Base-by-base conservation (phyloP, 2,113 vertebrate species). In the Dolichotis patagonum region DNA sequence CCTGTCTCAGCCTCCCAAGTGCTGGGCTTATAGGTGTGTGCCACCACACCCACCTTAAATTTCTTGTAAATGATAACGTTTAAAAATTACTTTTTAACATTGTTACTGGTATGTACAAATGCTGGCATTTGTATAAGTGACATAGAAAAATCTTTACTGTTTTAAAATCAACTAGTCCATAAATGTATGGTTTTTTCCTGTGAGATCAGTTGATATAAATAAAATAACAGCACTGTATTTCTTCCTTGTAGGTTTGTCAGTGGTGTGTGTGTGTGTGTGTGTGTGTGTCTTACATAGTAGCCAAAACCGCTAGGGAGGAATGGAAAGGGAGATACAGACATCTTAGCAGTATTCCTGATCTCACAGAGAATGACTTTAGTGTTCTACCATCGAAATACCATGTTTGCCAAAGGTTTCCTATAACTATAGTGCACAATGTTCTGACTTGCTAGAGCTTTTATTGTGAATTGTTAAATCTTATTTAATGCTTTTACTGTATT, bases 401-500 rank as follows among this genome's bases (percentile, higher is more conserved):
- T 77, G 12, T 54, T 93, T 83, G 38, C 32, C 73, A 4, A 62
- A 84, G 52, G 26, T 41, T 97, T 89, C 69, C 73, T 73, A 38
- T 43, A 58, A 41, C 7, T 85, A 52, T 41, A 41, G 38, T 83
- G 20, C 43, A 86, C 35, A 43, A 75, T 85, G 16, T 82, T 96
- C 32, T 88, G 65, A 17, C 28, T 41, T 78, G 69, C 32, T 49
- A 60, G 41, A 54, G 77, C 78, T 96, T 91, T 82, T 58, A 43
- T 93, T 26, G 78, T 58, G 46, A 83, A 80, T 80, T 85, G 30
- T 88, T 93, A 28, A 93, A 86, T 89, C 41, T 90, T 87, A 78
- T 12, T 93, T 60, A 90, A 83, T 92, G 6, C n/a, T 69, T 94
- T 92, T 92, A 91, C 22, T 95, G 5, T n/a, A 60, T 83, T 77